Conservation (phyloP, 2,797 vertebrate genomes). For the Scolopax bukidnonensis region DNA sequence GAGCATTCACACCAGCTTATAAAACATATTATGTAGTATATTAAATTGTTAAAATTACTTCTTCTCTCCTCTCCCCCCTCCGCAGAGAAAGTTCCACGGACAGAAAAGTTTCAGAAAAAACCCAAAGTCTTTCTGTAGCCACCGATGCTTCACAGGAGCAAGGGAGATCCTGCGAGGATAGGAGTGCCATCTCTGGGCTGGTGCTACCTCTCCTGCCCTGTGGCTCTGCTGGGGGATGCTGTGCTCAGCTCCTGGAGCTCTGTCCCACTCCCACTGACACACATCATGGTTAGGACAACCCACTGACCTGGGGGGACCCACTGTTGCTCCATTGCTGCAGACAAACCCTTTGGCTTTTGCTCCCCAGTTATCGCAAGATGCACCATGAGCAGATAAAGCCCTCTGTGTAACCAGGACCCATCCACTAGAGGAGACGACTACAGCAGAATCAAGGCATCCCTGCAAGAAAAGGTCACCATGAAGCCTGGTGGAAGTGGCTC, state of each 20-base stretch:
- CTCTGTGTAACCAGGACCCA: accelerated
- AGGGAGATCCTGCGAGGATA: background rate
- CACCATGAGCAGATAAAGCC: background rate
- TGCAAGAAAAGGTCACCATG: background rate
- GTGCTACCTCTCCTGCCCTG: accelerated
- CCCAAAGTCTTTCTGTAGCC: background rate
- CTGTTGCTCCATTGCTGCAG: accelerated
- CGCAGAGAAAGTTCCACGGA: constrained; percentile 69
- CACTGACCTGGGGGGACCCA: background rate
- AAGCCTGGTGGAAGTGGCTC: background rate
- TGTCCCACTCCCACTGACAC: background rate
- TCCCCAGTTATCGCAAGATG: background rate
- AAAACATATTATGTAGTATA: constrained; percentile 80
- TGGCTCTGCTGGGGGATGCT: background rate
- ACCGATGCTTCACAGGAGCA: background rate
- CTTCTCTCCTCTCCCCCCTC: constrained; percentile 39
- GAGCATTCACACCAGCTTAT: constrained; percentile 78
- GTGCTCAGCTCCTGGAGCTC: background rate
- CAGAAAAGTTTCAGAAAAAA: constrained; percentile 64
- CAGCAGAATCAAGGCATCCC: background rate
- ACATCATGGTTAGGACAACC: background rate
- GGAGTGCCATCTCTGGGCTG: background rate
- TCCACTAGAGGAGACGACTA: background rate
- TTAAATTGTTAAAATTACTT: constrained; percentile 85
- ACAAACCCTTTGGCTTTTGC: background rate